Base-by-base conservation (phyloP, 2,113 vertebrate genomes). In the Chelonoidis abingdonii region DNA sequence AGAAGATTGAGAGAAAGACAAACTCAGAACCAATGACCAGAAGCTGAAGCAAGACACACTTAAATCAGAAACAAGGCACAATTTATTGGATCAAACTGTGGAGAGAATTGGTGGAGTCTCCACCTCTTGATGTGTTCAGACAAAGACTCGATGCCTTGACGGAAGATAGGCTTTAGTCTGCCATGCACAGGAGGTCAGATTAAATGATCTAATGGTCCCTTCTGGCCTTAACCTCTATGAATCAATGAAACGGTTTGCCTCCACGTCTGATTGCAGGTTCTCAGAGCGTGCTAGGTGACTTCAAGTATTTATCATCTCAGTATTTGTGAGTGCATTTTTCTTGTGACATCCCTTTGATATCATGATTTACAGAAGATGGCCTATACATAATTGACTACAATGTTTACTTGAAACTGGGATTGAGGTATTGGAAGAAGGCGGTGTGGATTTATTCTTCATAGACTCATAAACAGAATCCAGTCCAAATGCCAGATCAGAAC, bases 391-490 rank as follows among this genome's bases (percentile, higher is more conserved):
- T 57, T 2, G 47, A 29, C 56, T 3, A 0, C 29, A 10, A 47
- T 1, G 0, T 80, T 16, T 22, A 72, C 41, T 27, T 76, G 11
- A 76, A 76, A 44, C 72, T 50, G 1, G 79, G 86, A 75, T n/a
- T 49, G 80, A 91, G 5, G 35, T 49, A 49, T 89, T 86, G 86
- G 52, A 59, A 86, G 82, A 80, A 1, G 25, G 53, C 83, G 27
- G n/a, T 59, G 91, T 87, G 59, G 4, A 83, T 76, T 21, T 2
- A 1, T 62, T 83, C 35, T 75, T 86, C 12, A 38, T 29, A 38
- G 72, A 38, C 86, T 87, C 38, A 0, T 35, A 50, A 81, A 53
- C 4, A 0, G 57, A 87, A 62, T 47, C 22, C 1, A 0, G 0
- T 72, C 49, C 86, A 5, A 69, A 89, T 52, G 14, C 3, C 29